These are phyloP conservation scores for Nebria salina DNA, from an alignment of 2,888 invertebrate species.

Conservation along the genomic window DNA sequence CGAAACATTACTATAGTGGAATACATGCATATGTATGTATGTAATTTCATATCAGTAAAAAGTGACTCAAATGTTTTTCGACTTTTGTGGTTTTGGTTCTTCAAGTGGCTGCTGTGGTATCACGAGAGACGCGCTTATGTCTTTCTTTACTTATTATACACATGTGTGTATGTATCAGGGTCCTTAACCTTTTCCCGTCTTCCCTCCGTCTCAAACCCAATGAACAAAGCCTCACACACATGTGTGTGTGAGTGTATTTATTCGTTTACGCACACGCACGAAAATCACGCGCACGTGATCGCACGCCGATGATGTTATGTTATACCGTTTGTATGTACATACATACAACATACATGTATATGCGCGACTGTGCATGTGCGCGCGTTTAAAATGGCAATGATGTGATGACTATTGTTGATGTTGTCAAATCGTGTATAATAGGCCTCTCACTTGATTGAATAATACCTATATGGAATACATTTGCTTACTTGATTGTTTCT, in stretches of 20 bases:
- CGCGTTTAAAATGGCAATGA: slow-evolving; percentile 3
- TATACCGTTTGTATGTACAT: slow-evolving; percentile 4
- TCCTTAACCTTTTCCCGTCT: slow-evolving; percentile 32
- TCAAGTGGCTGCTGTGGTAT: background rate
- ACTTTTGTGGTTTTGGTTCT: slow-evolving; percentile 7
- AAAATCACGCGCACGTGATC: slow-evolving; percentile 15
- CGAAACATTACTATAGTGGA: no score
- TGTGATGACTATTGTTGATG: slow-evolving; percentile 2
- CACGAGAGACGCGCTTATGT: background rate
- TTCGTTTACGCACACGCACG: slow-evolving; percentile 29
- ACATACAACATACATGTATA: background rate
- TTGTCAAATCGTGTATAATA: background rate
- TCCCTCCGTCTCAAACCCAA: slow-evolving; percentile 23
- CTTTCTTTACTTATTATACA: background rate
- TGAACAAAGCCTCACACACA: slow-evolving; percentile 18
- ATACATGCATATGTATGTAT: no score
- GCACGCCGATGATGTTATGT: slow-evolving; percentile 12
- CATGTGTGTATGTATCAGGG: slow-evolving; percentile 27
- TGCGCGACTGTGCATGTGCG: background rate
- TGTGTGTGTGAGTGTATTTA: slow-evolving; percentile 13
- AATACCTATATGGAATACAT: background rate
- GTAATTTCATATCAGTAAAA: background rate
- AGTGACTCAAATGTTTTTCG: background rate
- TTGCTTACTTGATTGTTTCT: background rate
- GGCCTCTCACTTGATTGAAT: background rate